Evolutionary conservation across 2,888 invertebrate species (phyloP).

Genomic region (Listrodromus nycthemerus): DNA sequence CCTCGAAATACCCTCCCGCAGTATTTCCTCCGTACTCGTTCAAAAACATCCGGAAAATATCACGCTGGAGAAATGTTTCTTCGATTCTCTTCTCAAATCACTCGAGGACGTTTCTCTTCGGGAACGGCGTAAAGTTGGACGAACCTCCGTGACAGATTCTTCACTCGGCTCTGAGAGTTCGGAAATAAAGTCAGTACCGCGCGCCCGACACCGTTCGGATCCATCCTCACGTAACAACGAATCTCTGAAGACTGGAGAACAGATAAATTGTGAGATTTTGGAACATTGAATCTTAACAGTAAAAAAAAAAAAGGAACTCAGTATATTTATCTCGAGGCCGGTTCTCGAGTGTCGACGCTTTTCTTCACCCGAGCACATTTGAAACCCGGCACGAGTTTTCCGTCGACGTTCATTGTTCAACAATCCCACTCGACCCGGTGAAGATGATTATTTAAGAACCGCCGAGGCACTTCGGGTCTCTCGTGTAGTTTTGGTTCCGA

Average conservation of each 20-base stretch:
- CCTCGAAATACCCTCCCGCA: neutral
- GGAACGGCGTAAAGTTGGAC: neutral
- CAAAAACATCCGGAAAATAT: neutral
- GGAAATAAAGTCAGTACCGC: slow-evolving; percentile 21
- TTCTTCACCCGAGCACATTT: slow-evolving; percentile 1
- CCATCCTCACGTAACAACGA: slow-evolving; percentile 20
- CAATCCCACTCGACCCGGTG: slow-evolving; percentile 24
- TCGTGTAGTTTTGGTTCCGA: slow-evolving; percentile 49
- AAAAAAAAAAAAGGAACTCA: too few species aligned
- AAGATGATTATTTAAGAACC: slow-evolving; percentile 52
- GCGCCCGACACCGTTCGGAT: slow-evolving; percentile 15
- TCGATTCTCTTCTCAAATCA: neutral
- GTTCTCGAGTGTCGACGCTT: neutral
- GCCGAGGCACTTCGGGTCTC: slow-evolving; percentile 41
- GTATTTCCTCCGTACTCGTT: neutral
- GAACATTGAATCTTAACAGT: neutral
- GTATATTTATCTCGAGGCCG: neutral
- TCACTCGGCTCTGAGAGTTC: slow-evolving; percentile 12
- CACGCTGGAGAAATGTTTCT: neutral
- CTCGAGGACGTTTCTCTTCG: neutral
- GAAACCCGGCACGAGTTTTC: neutral
- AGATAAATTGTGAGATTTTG: neutral
- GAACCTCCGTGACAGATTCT: neutral
- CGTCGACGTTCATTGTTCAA: slow-evolving; percentile 34
- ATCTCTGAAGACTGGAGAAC: neutral